Percentiles rank a stretch among this genome's conserved stretches.
Conservation (phyloP, 2,888 invertebrate species). For the Hydrotaea diabolus region DNA sequence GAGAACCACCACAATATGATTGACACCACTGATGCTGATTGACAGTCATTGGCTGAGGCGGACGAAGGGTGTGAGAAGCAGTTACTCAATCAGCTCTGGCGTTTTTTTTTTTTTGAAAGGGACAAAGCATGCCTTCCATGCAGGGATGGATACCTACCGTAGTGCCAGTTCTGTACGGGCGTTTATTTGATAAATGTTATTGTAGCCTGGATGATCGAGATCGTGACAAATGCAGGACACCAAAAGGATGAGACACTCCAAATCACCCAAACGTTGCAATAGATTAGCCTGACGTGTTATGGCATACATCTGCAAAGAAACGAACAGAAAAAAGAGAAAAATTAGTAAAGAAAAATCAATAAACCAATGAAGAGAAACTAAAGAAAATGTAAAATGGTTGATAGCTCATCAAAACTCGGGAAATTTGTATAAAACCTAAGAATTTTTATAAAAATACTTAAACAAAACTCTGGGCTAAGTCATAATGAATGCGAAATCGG, state of each 20-base stretch:
- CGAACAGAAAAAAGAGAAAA: not conserved
- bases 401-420: too few relatives aligned
- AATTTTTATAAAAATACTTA: too few relatives aligned
- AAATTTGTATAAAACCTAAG: too few relatives aligned
- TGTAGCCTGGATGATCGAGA: constrained; percentile 89
- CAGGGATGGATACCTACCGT: constrained; percentile 79
- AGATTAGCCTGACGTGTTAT: constrained; percentile 88
- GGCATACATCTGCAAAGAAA: constrained; percentile 87
- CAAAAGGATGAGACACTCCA: constrained; percentile 88
- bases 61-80: not conserved
- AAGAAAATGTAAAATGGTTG: too few relatives aligned
- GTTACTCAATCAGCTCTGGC: too few relatives aligned
- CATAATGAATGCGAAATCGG: too few relatives aligned
- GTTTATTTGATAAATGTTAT: constrained; percentile 91
- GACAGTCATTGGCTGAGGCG: constrained; percentile 24
- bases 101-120: too few relatives aligned
- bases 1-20: constrained; percentile 11
- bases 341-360: not conserved
- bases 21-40: constrained; percentile 25
- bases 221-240: constrained; percentile 92
- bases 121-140: too few relatives aligned
- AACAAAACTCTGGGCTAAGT: too few relatives aligned
- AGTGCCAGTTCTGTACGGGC: constrained; percentile 91
- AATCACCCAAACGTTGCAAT: constrained; percentile 85
- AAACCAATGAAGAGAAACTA: too few relatives aligned